Evolutionary conservation across 2,113 vertebrate species (phyloP).

Genomic region (Octodon degus): DNA sequence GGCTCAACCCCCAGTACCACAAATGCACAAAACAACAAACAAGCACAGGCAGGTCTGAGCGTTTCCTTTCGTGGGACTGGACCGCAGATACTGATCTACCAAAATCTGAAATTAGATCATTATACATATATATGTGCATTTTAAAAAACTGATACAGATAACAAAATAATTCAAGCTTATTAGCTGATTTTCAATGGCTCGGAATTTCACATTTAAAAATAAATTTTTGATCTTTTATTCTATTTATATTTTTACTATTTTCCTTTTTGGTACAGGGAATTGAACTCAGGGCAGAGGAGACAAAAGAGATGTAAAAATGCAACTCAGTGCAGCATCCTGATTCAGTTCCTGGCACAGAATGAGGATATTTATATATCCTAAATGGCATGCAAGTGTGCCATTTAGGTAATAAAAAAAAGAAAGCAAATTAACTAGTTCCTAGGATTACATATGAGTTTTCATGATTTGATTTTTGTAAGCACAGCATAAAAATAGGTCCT

Average conservation of each 20-base stretch:
- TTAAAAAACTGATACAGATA: neutral
- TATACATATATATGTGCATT: neutral
- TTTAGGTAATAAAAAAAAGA: neutral
- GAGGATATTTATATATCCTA: neutral
- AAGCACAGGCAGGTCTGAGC: neutral
- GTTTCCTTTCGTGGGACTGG: slow-evolving; percentile 21
- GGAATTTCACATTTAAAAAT: slow-evolving; percentile 61
- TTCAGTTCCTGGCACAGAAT: neutral
- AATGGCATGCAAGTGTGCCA: neutral
- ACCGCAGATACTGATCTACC: neutral
- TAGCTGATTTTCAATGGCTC: slow-evolving; percentile 52
- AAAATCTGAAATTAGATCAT: slow-evolving; percentile 30
- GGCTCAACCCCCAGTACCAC: neutral
- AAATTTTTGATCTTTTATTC: slow-evolving; percentile 27
- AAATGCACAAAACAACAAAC: neutral
- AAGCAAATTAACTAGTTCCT: neutral
- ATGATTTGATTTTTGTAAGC: neutral
- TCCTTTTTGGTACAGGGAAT: too few species aligned
- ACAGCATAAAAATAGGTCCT: neutral
- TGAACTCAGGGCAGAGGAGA: neutral
- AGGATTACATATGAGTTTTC: neutral
- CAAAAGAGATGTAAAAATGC: neutral
- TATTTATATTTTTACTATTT: too few species aligned
- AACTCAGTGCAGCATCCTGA: neutral
- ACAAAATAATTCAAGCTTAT: slow-evolving; percentile 19